Evolutionary conservation across 1,140 invertebrate species (phyloP), one percentile per base, ranked within the genome.

Genomic region (Drosophila pseudoobscura): DNA sequence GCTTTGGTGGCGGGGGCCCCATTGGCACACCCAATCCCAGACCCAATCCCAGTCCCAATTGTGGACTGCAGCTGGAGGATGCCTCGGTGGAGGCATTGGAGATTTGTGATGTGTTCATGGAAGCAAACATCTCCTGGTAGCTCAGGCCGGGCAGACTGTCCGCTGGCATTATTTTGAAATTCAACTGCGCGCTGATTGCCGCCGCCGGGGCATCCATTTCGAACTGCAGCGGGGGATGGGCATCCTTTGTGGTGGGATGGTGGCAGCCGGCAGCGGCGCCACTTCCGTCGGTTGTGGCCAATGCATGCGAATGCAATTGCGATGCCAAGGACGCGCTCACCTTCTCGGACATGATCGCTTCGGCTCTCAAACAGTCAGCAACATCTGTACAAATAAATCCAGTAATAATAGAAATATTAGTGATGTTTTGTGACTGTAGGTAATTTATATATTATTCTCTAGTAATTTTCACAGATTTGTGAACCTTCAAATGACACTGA

Each of bases 101-200:
- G 58, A 91, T 91, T 85, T 91, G 91, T 75, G 91, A 91, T 80
- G 91, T 76, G 29, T 91, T 91, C 91, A 91, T 91, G 35, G 91
- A 78, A 43, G 84, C 89, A 52, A 90, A 90, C 75, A 84, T 76
- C 59, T 91, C 91, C 65, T 75, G 82, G 44, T 75, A 80, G 39
- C 75, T 79, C 26, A 83, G 26, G 3, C 82, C 88, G 11, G 72
- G 70, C 49, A 85, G 50, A 50, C 77, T 74, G 7, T 84, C 83
- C 44, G 75, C 65, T 31, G 79, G 87, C 54, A 91, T 47, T 55
- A 91, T 63, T 60, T 91, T 91, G 24, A 91, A 91, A 54, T 87
- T 90, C 31, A 91, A 64, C 59, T 91, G 90, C 8, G 83, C 79
- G 49, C 76, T 73, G 49, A 90, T 87, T 13, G 76, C 71, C 20